Conservation (phyloP, 2,113 vertebrate genomes). For the Emydocephalus ijimae region DNA sequence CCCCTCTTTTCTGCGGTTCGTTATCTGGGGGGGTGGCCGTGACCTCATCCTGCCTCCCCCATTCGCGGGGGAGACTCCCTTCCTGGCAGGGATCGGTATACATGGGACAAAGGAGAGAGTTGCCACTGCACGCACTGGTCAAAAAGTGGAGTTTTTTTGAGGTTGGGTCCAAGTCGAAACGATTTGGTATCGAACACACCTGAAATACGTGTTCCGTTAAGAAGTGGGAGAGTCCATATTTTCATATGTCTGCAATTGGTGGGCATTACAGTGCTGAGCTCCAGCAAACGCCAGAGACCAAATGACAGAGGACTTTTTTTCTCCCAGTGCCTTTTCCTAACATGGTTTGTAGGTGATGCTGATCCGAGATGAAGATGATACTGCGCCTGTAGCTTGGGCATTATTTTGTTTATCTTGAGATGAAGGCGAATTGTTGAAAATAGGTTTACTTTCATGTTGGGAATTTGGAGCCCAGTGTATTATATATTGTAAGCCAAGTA, state of each 20-base stretch:
- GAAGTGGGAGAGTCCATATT: neutral
- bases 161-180: neutral
- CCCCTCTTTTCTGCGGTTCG: neutral
- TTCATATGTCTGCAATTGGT: neutral
- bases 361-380: neutral
- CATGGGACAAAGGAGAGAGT: neutral
- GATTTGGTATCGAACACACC: neutral
- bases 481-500: neutral
- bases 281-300: too few species aligned
- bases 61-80: neutral
- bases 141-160: neutral
- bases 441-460: neutral
- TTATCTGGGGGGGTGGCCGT: neutral
- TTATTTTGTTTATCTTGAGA: neutral
- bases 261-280: neutral
- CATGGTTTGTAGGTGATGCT: neutral
- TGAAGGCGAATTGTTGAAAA: neutral
- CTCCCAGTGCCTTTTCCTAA: neutral
- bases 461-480: neutral
- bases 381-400: neutral
- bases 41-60: neutral
- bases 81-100: neutral
- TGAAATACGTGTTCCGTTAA: neutral
- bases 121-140: too few species aligned
- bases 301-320: neutral